A percentile compares a stretch with the other conserved stretches of the same genome.
phyloP scores from a whole-genome alignment of 35 echinoderm and acorn worm genomes.

The Ophioderma brevispina region DNA sequence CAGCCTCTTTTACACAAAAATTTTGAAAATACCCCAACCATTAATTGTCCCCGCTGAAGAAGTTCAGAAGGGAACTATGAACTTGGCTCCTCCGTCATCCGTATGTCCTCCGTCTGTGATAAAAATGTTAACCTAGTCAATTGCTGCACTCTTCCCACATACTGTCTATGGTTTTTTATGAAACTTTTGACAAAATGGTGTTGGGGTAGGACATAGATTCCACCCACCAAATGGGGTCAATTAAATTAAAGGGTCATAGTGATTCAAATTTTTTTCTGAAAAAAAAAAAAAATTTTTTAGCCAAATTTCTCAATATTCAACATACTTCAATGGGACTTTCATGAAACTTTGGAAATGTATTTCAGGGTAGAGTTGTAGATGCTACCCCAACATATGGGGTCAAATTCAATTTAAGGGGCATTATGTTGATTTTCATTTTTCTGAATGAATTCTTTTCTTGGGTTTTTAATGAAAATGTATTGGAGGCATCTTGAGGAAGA shows the following conservation, averaged over 20 bases:
- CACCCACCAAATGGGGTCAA: too few species aligned
- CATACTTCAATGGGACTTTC: too few species aligned
- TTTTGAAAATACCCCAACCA: too few species aligned
- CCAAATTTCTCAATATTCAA: too few species aligned
- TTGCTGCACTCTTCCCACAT: neutral
- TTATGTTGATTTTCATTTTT: neutral
- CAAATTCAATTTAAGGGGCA: too few species aligned
- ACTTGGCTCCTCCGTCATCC: neutral
- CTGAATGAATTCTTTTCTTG: neutral
- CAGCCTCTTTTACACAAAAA: too few species aligned
- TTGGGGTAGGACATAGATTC: neutral
- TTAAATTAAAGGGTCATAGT: too few species aligned
- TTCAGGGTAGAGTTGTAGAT: too few species aligned
- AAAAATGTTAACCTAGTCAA: neutral
- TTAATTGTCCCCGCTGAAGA: neutral
- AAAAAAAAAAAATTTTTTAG: too few species aligned
- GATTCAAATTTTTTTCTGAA: too few species aligned
- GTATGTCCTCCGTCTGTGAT: neutral
- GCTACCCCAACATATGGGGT: too few species aligned
- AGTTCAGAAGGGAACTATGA: neutral
- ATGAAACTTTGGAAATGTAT: too few species aligned
- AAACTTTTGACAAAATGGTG: neutral
- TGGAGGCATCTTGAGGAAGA: neutral
- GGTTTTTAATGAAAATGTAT: neutral
- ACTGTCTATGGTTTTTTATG: neutral